phyloP scores from a whole-genome alignment of 2,797 vertebrate genomes.

The Geotrypetes seraphini region DNA sequence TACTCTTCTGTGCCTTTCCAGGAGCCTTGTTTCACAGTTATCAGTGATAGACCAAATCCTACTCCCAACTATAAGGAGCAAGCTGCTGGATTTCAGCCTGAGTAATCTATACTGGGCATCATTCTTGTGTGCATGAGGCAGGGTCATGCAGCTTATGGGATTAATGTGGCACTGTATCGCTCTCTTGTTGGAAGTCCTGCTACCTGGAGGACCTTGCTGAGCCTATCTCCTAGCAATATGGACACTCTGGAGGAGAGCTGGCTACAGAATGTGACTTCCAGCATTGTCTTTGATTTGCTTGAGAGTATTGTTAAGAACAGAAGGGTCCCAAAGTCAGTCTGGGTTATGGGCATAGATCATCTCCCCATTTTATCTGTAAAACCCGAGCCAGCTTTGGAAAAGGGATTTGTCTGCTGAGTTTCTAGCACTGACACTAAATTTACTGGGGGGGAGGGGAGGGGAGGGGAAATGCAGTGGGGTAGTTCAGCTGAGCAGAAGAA shows the following conservation, averaged over 20 bases:
- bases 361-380: not conserved
- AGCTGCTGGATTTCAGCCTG: not conserved
- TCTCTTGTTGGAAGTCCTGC: not conserved
- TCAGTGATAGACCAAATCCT: not conserved
- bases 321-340: not conserved
- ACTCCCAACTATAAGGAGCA: not conserved
- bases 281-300: not conserved
- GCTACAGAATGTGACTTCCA: not conserved
- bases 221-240: not conserved
- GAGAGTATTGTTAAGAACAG: not conserved
- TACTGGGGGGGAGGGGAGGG: too few relatives aligned
- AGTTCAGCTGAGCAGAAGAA: not conserved
- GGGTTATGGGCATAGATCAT: not conserved
- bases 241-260: not conserved
- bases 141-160: not conserved
- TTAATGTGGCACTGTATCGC: not conserved
- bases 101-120: not conserved
- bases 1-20: conserved; percentile 11
- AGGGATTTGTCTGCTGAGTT: conserved; percentile 4
- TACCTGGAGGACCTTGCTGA: not conserved
- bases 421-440: not conserved
- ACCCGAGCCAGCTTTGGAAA: conserved; percentile 3
- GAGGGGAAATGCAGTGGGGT: not conserved
- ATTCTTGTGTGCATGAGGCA: not conserved
- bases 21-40: not conserved